Conservation (phyloP, 2,797 vertebrate genomes). For the Hipposideros larvatus region DNA sequence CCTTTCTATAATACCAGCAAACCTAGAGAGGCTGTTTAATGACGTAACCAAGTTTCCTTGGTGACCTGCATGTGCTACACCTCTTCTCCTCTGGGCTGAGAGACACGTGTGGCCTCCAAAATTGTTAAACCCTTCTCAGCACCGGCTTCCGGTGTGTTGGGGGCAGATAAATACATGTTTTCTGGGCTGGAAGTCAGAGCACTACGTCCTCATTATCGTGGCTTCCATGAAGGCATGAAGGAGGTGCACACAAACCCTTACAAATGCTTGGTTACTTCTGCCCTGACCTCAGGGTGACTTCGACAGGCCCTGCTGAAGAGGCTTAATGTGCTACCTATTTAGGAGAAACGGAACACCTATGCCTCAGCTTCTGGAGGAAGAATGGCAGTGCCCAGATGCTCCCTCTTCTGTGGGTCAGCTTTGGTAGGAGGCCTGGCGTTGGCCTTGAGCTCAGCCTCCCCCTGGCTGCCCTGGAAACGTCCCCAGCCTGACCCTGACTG, state of each 20-base stretch:
- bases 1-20: background rate
- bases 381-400: conserved; percentile 75
- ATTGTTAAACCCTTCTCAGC: background rate
- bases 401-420: conserved; percentile 67
- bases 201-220: conserved; percentile 66
- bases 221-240: conserved; percentile 58
- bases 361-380: conserved; percentile 68
- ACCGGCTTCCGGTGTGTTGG: background rate
- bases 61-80: background rate
- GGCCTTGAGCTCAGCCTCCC: conserved; percentile 62
- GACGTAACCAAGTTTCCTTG: background rate
- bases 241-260: background rate
- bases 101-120: background rate
- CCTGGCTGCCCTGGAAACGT: conserved; percentile 72
- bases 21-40: background rate
- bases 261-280: conserved; percentile 66
- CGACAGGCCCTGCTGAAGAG: background rate
- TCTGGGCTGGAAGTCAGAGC: conserved; percentile 70
- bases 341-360: conserved; percentile 72
- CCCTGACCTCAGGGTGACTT: conserved; percentile 73
- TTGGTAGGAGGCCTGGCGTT: conserved; percentile 55
- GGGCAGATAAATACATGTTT: background rate
- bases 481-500: conserved; percentile 76
- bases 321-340: conserved; percentile 70
- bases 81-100: background rate